These are phyloP conservation scores for Syrrhaptes paradoxus DNA, from an alignment of 2,113 vertebrate species.

Conservation along the genomic window DNA sequence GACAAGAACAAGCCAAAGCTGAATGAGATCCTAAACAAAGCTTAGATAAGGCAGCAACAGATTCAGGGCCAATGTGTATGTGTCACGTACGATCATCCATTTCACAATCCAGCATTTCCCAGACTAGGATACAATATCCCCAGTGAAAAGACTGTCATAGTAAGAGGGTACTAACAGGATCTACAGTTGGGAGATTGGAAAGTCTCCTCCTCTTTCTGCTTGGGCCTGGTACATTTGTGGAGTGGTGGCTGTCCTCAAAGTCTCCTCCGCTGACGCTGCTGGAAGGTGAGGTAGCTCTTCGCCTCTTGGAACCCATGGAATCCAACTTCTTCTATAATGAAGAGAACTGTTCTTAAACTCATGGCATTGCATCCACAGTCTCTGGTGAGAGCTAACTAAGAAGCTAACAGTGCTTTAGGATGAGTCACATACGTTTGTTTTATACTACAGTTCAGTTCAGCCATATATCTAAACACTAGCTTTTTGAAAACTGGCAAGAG, in stretches of 20 bases:
- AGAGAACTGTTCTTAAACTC: conserved; percentile 74
- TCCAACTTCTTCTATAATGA: conserved; percentile 84
- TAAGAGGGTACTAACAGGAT: conserved; percentile 88
- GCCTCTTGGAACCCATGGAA: conserved; percentile 96
- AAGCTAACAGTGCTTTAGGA: not conserved
- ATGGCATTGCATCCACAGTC: conserved; percentile 8
- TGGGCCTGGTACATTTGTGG: conserved; percentile 85
- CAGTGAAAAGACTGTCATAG: not conserved
- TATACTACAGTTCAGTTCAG: not conserved
- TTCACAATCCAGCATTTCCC: not conserved
- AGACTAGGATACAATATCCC: not conserved
- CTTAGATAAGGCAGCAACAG: not conserved
- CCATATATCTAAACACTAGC: not conserved
- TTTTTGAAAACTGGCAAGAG: not conserved
- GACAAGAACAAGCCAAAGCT: not conserved
- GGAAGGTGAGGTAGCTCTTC: conserved; percentile 95
- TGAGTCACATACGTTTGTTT: not conserved
- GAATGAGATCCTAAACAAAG: not conserved
- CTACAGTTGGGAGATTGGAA: conserved; percentile 93
- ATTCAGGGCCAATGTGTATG: not conserved
- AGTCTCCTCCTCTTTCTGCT: conserved; percentile 93
- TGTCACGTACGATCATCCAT: accelerated
- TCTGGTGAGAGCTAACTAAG: not conserved
- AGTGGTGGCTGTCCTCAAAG: conserved; percentile 93
- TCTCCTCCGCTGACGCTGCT: conserved; percentile 97